Conservation (phyloP, 2,113 vertebrate species). For the Eubucco bourcierii region DNA sequence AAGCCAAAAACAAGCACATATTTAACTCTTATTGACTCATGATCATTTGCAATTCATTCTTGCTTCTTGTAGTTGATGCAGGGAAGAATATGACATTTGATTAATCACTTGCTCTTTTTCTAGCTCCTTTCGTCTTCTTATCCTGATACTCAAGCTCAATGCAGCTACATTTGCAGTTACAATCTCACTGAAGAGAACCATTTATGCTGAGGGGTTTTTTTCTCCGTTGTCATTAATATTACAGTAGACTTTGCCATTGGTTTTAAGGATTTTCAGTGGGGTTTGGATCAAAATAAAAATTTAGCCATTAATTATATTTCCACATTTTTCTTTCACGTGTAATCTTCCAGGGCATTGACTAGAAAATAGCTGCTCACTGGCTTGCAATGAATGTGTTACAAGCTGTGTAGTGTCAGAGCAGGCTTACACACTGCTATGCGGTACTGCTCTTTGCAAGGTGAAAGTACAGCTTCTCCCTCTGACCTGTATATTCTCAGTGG, state of each 20-base stretch:
- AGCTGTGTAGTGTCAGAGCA: background rate
- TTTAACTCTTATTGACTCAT: background rate
- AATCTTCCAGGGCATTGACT: background rate
- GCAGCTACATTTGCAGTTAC: background rate
- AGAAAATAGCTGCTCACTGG: background rate
- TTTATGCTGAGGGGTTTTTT: background rate
- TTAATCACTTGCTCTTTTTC: background rate
- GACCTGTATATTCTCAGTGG: background rate
- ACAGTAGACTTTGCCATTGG: background rate
- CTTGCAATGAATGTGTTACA: background rate
- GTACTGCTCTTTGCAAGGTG: fast-evolving
- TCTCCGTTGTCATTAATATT: background rate
- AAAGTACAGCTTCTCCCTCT: background rate
- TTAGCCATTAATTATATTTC: background rate
- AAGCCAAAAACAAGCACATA: background rate
- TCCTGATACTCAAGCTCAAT: background rate
- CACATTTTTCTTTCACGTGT: background rate
- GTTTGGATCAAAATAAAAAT: background rate
- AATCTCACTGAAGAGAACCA: background rate
- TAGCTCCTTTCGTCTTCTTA: background rate
- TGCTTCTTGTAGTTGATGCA: background rate
- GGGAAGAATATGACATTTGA: background rate
- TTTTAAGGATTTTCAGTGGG: background rate
- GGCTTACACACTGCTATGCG: background rate
- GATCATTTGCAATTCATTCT: background rate